These are phyloP conservation scores for Scophthalmus maximus DNA, from an alignment of 2,113 vertebrate genomes.

Conservation along the genomic window DNA sequence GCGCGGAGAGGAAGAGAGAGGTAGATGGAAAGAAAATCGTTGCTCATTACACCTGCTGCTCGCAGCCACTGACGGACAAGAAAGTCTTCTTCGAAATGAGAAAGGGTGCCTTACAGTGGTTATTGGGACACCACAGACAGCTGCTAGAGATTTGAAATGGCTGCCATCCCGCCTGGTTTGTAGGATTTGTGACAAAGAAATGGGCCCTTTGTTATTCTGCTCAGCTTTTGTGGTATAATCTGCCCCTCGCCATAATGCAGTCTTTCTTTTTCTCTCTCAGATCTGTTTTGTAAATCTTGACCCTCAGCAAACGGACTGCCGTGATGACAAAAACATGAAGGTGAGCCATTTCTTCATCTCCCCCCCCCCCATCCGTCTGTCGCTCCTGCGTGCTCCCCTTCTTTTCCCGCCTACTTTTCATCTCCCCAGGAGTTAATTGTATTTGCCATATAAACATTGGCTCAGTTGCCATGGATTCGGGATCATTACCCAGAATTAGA, in stretches of 20 bases:
- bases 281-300: slow-evolving; percentile 96
- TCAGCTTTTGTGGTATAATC: neutral
- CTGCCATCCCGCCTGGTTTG: neutral
- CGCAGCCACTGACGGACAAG: slow-evolving; percentile 1
- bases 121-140: slow-evolving; percentile 17
- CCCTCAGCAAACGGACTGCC: slow-evolving; percentile 81
- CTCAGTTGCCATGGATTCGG: slow-evolving; percentile 69
- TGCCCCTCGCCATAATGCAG: neutral
- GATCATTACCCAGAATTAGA: slow-evolving; percentile 64
- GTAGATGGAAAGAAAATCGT: neutral
- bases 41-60: slow-evolving; percentile 26
- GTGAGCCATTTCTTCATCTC: slow-evolving; percentile 55
- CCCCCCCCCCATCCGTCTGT: too few relatives aligned
- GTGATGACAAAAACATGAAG: slow-evolving; percentile 85
- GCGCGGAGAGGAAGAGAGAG: neutral
- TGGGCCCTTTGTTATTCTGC: neutral
- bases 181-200: slow-evolving; percentile 9
- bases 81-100: slow-evolving; percentile 6
- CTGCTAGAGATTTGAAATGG: slow-evolving; percentile 17
- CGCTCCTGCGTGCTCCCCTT: too few relatives aligned
- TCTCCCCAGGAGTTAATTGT: slow-evolving; percentile 37
- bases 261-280: slow-evolving; percentile 74
- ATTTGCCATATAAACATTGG: slow-evolving; percentile 23
- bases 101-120: neutral
- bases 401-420: slow-evolving; percentile 21